Base-by-base conservation (phyloP, 2,113 vertebrate species). In the Onychorhynchus coronatus region DNA sequence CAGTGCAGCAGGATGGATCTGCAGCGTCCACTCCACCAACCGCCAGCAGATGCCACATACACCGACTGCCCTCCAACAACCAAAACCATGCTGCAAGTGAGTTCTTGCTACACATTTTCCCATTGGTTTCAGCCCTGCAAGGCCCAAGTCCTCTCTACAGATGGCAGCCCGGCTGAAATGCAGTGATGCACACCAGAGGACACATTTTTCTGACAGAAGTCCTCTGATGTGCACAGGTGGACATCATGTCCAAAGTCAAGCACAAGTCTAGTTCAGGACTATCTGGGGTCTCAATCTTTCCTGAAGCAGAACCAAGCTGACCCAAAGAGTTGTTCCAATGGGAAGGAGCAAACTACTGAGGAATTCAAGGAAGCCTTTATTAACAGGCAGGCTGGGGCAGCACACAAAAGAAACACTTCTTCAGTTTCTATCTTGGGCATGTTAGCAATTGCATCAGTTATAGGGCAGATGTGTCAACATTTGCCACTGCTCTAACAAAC, bases 21-120 rank as follows among this genome's bases (percentile, higher is more conserved):
- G 53, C 53, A 46, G 47, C 42, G 66, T 5, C 21, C 0, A 0
- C 52, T 42, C 35, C 19, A 42, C 27, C n/a, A 49, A 22, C 6
- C 53, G 15, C 16, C 2, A 1, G n/a, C 25, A 17, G 66, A 13
- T 6, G 8, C 18, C 55, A 49, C 0, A 0, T 7, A 23, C 46
- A 20, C 33, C 0, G 0, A 47, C 47, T 4, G 16, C 24, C 44
- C 88, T 23, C 37, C 55, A 42, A 46, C 24, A 30, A 41, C 46
- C 9, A 5, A 31, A 44, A 79, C 11, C 6, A 0, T 2, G 2
- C 52, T 9, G 46, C 56, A n/a, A 17, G 12, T 21, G 17, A 86
- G 30, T 7, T 63, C 49, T 25, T 49, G 23, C 21, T 33, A 33
- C 46, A 13, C 0, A 0, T 47, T 28, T 27, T 73, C 53, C 30